Evolutionary conservation across 2,797 vertebrate genomes (phyloP).

Genomic region (Sebastes vulpes): DNA sequence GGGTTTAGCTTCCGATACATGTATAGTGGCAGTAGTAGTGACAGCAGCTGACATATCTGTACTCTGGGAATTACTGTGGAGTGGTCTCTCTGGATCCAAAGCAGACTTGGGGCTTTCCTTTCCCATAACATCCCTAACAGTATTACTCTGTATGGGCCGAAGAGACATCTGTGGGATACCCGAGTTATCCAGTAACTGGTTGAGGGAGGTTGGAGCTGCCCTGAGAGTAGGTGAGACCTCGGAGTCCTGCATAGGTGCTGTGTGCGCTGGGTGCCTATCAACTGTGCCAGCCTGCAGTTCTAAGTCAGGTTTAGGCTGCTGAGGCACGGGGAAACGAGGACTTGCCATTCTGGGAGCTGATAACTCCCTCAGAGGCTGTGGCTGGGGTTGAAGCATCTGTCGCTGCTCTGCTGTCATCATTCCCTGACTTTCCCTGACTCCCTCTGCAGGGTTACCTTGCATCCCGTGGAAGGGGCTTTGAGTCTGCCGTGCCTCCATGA

Average conservation of each 20-base stretch:
- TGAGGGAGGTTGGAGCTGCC: constrained; percentile 93
- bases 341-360: constrained; percentile 82
- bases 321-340: constrained; percentile 81
- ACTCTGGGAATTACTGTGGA: constrained; percentile 65
- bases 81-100: constrained; percentile 68
- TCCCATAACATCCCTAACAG: constrained; percentile 60
- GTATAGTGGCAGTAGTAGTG: constrained; percentile 66
- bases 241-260: constrained; percentile 83
- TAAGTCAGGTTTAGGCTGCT: constrained; percentile 86
- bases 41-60: constrained; percentile 68
- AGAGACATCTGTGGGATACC: constrained; percentile 85
- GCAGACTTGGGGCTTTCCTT: constrained; percentile 73
- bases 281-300: constrained; percentile 82
- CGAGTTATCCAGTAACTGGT: constrained; percentile 95
- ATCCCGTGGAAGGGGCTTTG: constrained; percentile 84
- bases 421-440: constrained; percentile 86
- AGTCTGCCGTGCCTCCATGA: constrained; percentile 81
- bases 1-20: constrained; percentile 79
- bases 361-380: constrained; percentile 87
- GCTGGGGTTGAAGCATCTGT: constrained; percentile 71
- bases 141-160: constrained; percentile 81
- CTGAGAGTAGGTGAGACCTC: constrained; percentile 88
- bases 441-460: constrained; percentile 83
- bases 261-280: constrained; percentile 75
- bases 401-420: constrained; percentile 84